Conservation (phyloP, 2,888 invertebrate genomes). For the Tetragonula carbonaria region DNA sequence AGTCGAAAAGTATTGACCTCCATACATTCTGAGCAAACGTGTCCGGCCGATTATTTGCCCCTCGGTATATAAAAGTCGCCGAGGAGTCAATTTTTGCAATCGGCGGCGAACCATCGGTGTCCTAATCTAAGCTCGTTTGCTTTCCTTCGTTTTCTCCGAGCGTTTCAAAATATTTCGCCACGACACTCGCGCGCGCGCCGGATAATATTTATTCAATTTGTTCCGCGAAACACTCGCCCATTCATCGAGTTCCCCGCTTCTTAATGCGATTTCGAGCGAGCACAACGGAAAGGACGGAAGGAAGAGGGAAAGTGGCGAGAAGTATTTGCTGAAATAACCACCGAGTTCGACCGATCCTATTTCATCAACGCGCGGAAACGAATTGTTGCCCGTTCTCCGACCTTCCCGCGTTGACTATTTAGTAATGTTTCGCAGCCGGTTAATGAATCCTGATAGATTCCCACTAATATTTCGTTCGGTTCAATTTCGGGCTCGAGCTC, state of each 20-base stretch:
- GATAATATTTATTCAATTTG: conserved; percentile 56
- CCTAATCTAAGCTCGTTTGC: conserved; percentile 8
- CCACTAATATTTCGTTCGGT: conserved; percentile 58
- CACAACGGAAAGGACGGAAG: neutral
- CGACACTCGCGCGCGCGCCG: neutral
- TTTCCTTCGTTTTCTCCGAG: conserved; percentile 3
- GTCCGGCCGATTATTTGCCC: neutral
- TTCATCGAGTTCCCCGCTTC: conserved; percentile 8
- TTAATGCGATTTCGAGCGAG: conserved; percentile 36
- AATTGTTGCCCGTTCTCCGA: conserved; percentile 55
- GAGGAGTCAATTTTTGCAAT: conserved; percentile 46
- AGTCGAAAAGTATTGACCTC: conserved; percentile 1
- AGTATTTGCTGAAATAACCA: conserved; percentile 62
- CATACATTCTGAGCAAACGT: conserved; percentile 34
- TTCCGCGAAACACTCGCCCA: conserved; percentile 22
- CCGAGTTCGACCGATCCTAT: conserved; percentile 6
- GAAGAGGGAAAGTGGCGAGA: neutral
- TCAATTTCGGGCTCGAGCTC: conserved; percentile 36
- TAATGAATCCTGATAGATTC: conserved; percentile 65
- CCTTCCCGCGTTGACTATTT: conserved; percentile 43
- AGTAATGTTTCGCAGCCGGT: conserved; percentile 63
- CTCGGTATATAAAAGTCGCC: conserved; percentile 21
- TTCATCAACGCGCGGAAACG: conserved; percentile 63
- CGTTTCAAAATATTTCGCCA: conserved; percentile 48
- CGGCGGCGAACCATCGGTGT: conserved; percentile 5